Conservation (phyloP, 2,113 vertebrate species). For the Thymallus thymallus region DNA sequence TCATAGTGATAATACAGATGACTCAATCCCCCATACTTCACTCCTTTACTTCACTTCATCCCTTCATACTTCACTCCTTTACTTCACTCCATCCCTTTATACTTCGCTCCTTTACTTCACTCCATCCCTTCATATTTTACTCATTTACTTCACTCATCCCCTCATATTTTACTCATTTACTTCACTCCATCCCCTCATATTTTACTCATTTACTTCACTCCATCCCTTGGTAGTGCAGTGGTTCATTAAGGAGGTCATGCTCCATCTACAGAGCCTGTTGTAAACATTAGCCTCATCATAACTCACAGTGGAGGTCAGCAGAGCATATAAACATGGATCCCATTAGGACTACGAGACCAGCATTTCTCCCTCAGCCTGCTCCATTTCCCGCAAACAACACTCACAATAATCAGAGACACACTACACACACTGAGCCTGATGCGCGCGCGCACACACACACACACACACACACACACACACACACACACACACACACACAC, state of each 20-base stretch:
- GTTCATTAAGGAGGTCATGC: slow-evolving; percentile 27
- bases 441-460: not conserved
- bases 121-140: too few relatives aligned
- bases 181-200: slow-evolving; percentile 4
- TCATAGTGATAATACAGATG: slow-evolving; percentile 38
- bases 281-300: slow-evolving; percentile 62
- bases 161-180: too few relatives aligned
- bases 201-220: slow-evolving; percentile 56
- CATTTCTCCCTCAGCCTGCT: not conserved
- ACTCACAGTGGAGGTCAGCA: slow-evolving; percentile 29
- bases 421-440: not conserved
- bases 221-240: slow-evolving; percentile 24
- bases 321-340: slow-evolving; percentile 45
- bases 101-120: too few relatives aligned
- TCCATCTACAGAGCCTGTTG: slow-evolving; percentile 61
- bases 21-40: slow-evolving; percentile 27
- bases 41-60: too few relatives aligned
- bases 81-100: too few relatives aligned
- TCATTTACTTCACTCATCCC: too few relatives aligned
- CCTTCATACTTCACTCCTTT: too few relatives aligned
- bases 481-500: too few relatives aligned
- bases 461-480: not conserved
- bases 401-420: slow-evolving; percentile 10
- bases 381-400: slow-evolving; percentile 38
- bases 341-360: slow-evolving; percentile 41